Conservation (phyloP, 2,113 vertebrate genomes). For the Phalacrocorax brasilianus region DNA sequence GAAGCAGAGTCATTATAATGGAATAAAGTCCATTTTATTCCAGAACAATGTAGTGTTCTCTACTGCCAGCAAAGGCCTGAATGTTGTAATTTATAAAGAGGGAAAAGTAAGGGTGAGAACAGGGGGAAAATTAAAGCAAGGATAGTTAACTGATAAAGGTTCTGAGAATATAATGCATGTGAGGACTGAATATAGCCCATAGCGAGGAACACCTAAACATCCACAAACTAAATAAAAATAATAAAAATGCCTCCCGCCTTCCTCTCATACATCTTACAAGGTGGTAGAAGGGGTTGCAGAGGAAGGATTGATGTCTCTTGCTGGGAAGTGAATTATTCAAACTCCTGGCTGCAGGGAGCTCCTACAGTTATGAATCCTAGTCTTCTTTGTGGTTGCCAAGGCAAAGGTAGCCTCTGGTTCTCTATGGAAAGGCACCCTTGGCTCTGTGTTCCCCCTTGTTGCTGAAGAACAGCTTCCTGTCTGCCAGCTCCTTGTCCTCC, state of each 20-base stretch:
- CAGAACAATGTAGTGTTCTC: conserved; percentile 64
- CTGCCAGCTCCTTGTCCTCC: not conserved
- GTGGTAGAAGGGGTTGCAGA: not conserved
- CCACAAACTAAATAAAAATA: conserved; percentile 65
- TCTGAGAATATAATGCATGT: conserved; percentile 32
- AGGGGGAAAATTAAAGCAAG: conserved; percentile 52
- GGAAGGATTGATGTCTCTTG: conserved; percentile 50
- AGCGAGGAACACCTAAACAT: conserved; percentile 44
- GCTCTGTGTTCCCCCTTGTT: not conserved
- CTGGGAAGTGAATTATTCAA: conserved; percentile 57
- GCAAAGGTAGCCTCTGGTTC: not conserved
- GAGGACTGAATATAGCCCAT: conserved; percentile 15
- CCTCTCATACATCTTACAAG: conserved; percentile 30
- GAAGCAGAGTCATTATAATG: conserved; percentile 68
- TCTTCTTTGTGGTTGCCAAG: conserved; percentile 14
- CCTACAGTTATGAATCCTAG: conserved; percentile 22
- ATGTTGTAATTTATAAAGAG: conserved; percentile 62
- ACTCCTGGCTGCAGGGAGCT: conserved; percentile 40
- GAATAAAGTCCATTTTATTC: conserved; percentile 72
- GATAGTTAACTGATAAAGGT: conserved; percentile 67
- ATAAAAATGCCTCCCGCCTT: conserved; percentile 53
- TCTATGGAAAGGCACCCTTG: not conserved
- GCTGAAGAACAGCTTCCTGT: not conserved
- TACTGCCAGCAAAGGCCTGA: conserved; percentile 55
- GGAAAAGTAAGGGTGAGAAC: conserved; percentile 41